A percentile compares a stretch with the other conserved stretches of the same genome.
Conservation (phyloP, 2,797 vertebrate species). For the Etheostoma perlongum region DNA sequence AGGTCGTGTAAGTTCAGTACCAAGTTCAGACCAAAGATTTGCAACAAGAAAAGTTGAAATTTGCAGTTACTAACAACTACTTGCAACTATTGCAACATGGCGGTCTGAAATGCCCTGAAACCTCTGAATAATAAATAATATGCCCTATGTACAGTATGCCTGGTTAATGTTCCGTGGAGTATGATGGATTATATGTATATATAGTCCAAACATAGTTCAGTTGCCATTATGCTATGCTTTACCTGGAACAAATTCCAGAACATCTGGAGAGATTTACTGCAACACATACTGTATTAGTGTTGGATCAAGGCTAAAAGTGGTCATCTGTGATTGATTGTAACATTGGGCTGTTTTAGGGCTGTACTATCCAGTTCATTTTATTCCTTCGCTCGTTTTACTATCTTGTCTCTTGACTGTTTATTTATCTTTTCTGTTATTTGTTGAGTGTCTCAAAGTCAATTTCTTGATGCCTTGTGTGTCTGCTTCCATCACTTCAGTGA, state of each 20-base stretch:
- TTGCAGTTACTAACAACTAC: too few relatives aligned
- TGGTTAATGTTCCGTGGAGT: too few relatives aligned
- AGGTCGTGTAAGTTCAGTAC: too few relatives aligned
- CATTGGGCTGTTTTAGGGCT: not conserved
- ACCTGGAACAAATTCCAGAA: not conserved
- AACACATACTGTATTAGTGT: not conserved
- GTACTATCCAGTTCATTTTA: not conserved
- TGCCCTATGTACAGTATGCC: too few relatives aligned
- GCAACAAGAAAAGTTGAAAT: too few relatives aligned
- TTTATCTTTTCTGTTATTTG: not conserved
- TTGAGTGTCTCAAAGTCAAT: not conserved
- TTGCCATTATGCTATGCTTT: not conserved
- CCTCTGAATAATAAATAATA: too few relatives aligned
- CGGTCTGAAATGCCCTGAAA: too few relatives aligned
- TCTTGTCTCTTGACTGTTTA: not conserved
- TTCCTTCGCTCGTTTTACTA: not conserved
- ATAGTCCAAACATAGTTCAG: conserved; percentile 10
- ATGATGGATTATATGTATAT: too few relatives aligned
- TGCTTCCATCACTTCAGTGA: not conserved
- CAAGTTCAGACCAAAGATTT: too few relatives aligned
- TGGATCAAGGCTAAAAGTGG: not conserved
- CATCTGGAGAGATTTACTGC: not conserved
- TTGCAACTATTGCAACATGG: too few relatives aligned
- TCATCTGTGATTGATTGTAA: not conserved
- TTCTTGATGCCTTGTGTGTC: not conserved